phyloP scores from a whole-genome alignment of 2,113 vertebrate species.

The Athene noctua region DNA sequence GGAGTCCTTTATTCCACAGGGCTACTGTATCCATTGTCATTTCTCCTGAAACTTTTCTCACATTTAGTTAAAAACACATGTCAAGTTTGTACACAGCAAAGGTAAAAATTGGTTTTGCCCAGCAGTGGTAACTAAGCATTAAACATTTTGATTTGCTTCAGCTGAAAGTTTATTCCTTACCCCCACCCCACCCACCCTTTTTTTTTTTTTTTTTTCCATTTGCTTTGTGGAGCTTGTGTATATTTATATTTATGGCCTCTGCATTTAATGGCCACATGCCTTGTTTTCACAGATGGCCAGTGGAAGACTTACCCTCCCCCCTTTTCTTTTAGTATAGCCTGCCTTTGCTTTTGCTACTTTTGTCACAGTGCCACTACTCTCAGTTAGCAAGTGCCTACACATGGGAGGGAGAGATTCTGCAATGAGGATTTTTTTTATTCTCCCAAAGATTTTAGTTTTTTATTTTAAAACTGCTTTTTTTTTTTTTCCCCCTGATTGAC shows the following conservation, averaged over 20 bases:
- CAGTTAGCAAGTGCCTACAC: conserved; percentile 77
- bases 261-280: conserved; percentile 81
- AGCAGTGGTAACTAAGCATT: conserved; percentile 58
- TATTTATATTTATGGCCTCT: conserved; percentile 84
- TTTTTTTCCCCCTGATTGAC: neutral
- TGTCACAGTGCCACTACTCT: conserved; percentile 78
- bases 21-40: neutral
- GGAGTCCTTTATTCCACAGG: neutral
- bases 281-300: conserved; percentile 85
- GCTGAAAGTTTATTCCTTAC: conserved; percentile 62
- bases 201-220: conserved; percentile 39
- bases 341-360: conserved; percentile 75
- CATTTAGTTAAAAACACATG: conserved; percentile 61
- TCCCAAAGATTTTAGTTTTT: conserved; percentile 31
- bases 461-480: conserved; percentile 27
- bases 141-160: conserved; percentile 74
- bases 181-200: too few species aligned
- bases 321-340: conserved; percentile 57
- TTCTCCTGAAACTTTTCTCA: conserved; percentile 38
- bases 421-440: conserved; percentile 42
- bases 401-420: conserved; percentile 70
- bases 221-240: conserved; percentile 76
- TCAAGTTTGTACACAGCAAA: conserved; percentile 59
- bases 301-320: conserved; percentile 74
- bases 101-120: conserved; percentile 64